A percentile compares a stretch with the other conserved stretches of the same genome.
Evolutionary conservation across 2,113 vertebrate species (phyloP).

Genomic region (Larimichthys crocea): DNA sequence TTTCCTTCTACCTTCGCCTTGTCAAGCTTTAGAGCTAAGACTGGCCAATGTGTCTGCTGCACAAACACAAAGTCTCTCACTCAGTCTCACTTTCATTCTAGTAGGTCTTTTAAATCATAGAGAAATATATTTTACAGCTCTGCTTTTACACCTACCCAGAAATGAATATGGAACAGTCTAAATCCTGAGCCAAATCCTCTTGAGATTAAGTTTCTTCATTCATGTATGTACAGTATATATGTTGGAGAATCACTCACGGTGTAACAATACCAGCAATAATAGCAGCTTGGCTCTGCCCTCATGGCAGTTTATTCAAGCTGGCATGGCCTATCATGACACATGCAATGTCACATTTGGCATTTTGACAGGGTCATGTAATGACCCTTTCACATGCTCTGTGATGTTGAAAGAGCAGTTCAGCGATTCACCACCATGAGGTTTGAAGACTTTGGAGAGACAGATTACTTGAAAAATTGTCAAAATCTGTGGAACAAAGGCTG

Average conservation of each 20-base stretch:
- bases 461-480: too few relatives aligned
- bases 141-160: background rate
- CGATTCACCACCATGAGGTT: background rate
- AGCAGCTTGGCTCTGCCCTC: background rate
- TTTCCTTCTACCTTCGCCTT: background rate
- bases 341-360: background rate
- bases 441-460: too few relatives aligned
- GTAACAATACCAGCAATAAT: background rate
- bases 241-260: background rate
- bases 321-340: background rate
- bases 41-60: background rate
- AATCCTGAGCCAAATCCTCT: background rate
- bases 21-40: background rate
- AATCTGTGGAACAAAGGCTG: too few relatives aligned
- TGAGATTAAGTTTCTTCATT: background rate
- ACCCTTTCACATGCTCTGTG: background rate
- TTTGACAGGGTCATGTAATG: background rate
- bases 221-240: background rate
- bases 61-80: background rate
- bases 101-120: background rate
- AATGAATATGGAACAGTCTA: background rate
- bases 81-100: background rate
- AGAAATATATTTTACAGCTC: background rate
- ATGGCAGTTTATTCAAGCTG: background rate
- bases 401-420: background rate